Evolutionary conservation across 2,888 invertebrate genomes (phyloP).

Genomic region (Drosophila kuntzei): DNA sequence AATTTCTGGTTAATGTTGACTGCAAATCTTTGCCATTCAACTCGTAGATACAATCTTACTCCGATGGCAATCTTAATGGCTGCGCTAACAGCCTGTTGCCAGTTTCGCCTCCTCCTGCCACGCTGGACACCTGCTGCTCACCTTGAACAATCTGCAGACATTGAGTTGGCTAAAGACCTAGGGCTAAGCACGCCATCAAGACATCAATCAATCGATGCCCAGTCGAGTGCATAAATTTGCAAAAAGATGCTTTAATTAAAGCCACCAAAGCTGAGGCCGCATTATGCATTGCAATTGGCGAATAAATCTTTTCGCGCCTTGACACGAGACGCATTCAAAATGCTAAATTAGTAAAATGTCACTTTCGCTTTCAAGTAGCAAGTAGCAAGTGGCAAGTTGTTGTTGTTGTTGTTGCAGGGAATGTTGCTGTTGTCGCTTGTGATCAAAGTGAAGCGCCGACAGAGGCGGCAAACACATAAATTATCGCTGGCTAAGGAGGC

Average conservation of each 20-base stretch:
- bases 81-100: slow-evolving; percentile 45
- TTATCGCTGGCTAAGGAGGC: slow-evolving; percentile 77
- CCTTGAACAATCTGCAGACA: slow-evolving; percentile 22
- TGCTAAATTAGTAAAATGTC: slow-evolving; percentile 81
- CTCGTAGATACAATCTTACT: not conserved
- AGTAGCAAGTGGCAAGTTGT: slow-evolving; percentile 10
- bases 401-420: not conserved
- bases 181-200: slow-evolving; percentile 23
- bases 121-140: slow-evolving; percentile 31
- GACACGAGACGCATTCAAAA: slow-evolving; percentile 72
- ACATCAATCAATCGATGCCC: slow-evolving; percentile 56
- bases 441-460: slow-evolving; percentile 65
- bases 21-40: not conserved
- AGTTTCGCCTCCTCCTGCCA: not conserved
- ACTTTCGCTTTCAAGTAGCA: slow-evolving; percentile 76
- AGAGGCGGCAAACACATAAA: slow-evolving; percentile 72
- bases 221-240: slow-evolving; percentile 33
- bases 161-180: not conserved
- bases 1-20: not conserved
- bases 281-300: slow-evolving; percentile 52
- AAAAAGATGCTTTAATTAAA: slow-evolving; percentile 61
- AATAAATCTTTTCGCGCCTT: slow-evolving; percentile 70
- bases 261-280: slow-evolving; percentile 27
- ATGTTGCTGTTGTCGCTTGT: slow-evolving; percentile 41
- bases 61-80: slow-evolving; percentile 48